A percentile compares a stretch with the other conserved stretches of the same genome.
phyloP scores from a whole-genome alignment of 2,113 vertebrate genomes.

The Apodemus speciosus region DNA sequence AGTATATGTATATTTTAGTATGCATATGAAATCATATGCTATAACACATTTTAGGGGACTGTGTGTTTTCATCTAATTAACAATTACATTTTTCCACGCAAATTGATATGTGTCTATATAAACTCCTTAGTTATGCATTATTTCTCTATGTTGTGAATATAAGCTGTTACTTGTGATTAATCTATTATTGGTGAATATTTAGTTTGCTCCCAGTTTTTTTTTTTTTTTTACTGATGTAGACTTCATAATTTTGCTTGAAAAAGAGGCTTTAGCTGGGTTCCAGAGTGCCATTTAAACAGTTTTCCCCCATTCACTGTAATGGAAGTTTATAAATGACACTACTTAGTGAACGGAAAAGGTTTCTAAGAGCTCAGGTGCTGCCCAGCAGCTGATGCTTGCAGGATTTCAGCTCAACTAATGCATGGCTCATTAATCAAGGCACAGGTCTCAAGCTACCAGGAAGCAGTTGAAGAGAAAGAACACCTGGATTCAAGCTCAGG shows the following conservation, averaged over 20 bases:
- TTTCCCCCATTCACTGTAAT: conserved; percentile 35
- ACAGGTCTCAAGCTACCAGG: not conserved
- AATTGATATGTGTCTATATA: not conserved
- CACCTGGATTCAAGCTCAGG: not conserved
- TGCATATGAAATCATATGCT: not conserved
- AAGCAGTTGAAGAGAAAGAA: not conserved
- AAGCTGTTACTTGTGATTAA: not conserved
- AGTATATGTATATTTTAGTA: not conserved
- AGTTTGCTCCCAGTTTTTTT: not conserved
- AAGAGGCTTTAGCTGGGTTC: not conserved
- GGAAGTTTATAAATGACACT: conserved; percentile 70
- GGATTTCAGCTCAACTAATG: conserved; percentile 39
- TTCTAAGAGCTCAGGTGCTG: conserved; percentile 65
- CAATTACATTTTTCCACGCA: not conserved
- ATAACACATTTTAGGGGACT: not conserved
- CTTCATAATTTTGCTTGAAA: conserved; percentile 52
- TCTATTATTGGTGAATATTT: not conserved
- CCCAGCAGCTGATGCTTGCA: conserved; percentile 65
- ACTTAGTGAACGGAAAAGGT: conserved; percentile 46
- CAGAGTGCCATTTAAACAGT: conserved; percentile 25
- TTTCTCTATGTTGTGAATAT: not conserved
- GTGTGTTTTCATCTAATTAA: not conserved
- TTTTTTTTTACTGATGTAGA: not conserved
- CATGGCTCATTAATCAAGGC: conserved; percentile 64
- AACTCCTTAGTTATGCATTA: conserved; percentile 1